Base-by-base conservation (phyloP, 2,888 invertebrate genomes). In the Sesia apiformis region DNA sequence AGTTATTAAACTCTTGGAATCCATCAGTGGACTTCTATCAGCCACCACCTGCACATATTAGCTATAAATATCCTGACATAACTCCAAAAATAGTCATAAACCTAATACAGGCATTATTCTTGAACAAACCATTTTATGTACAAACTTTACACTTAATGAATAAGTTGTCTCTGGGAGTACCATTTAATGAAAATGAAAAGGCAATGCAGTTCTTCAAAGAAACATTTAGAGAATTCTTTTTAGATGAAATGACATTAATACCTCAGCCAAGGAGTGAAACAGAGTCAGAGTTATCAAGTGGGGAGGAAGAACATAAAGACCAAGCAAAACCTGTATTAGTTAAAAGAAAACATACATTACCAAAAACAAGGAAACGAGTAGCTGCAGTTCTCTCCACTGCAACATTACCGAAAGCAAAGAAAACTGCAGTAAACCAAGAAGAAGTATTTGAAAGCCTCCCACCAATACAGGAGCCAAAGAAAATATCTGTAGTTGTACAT, bases 121-220 rank as follows among this genome's bases (percentile, higher is more conserved):
- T 91, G 8, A 93, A 96, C 63, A 94, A 95, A 54, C 93, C 93
- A 66, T 95, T 98, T 77, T 98, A 98, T 73, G 93, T 92, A 1
- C 93, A 95, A 91, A 93, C 94, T 5, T 73, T 98, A 52, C 98
- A 98, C 84, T 90, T 98, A 54, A 98, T 98, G 98, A 98, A 98
- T 76, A 95, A 95, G 82, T 97, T 98, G 97, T 95, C 95, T 76
- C 81, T 98, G 52, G 94, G 95, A 23, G 92, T 94, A 50, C 98
- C 98, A 0, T 98, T 98, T 83, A 91, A 82, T 62, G 73, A 90
- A 50, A 88, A 90, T 60, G 60, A 67, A 39, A 73, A 77, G 60
- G 74, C 81, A 7, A 23, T 76, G 5, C 53, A 63, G 4, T 78
- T 70, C 61, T 87, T 90, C 54, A 83, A 82, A 67, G 76, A 85